These are phyloP conservation scores for Monoplex corrugatus DNA, from an alignment of 2,888 invertebrate genomes.

Conservation along the genomic window DNA sequence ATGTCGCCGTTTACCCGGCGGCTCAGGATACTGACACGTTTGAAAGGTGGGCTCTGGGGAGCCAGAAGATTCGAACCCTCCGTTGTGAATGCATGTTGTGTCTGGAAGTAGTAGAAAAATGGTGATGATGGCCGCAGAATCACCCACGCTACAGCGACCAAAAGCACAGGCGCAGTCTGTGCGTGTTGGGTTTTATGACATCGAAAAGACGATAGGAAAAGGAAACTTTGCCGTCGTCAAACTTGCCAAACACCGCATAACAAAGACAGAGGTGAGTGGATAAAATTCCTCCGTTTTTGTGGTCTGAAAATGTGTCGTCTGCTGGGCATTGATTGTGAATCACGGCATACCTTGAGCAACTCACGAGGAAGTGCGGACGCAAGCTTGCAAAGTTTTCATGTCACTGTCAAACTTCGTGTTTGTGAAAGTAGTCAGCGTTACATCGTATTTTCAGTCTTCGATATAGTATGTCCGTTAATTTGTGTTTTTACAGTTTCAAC, in stretches of 20 bases:
- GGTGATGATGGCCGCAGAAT: conserved; percentile 58
- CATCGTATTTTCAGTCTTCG: not conserved
- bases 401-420: not conserved
- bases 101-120: conserved; percentile 50
- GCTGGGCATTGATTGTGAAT: not conserved
- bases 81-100: conserved; percentile 51
- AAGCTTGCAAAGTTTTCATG: conserved; percentile 35
- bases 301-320: not conserved
- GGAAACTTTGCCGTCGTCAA: conserved; percentile 99
- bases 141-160: conserved; percentile 51
- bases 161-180: conserved; percentile 65
- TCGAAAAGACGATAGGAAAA: conserved; percentile 98
- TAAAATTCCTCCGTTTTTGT: not conserved
- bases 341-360: not conserved
- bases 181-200: conserved; percentile 96
- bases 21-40: conserved; percentile 58
- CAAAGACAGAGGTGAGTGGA: conserved; percentile 95
- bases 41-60: conserved; percentile 55
- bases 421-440: not conserved
- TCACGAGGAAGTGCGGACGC: not conserved
- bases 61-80: conserved; percentile 48
- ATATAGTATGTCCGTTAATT: too few relatives aligned
- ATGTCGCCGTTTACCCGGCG: conserved; percentile 56
- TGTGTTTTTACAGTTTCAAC: too few relatives aligned
- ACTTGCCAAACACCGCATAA: conserved; percentile 98